Percentiles rank a stretch among this genome's conserved stretches.
phyloP scores from a whole-genome alignment of 2,797 vertebrate genomes.

The Halcyon badia region DNA sequence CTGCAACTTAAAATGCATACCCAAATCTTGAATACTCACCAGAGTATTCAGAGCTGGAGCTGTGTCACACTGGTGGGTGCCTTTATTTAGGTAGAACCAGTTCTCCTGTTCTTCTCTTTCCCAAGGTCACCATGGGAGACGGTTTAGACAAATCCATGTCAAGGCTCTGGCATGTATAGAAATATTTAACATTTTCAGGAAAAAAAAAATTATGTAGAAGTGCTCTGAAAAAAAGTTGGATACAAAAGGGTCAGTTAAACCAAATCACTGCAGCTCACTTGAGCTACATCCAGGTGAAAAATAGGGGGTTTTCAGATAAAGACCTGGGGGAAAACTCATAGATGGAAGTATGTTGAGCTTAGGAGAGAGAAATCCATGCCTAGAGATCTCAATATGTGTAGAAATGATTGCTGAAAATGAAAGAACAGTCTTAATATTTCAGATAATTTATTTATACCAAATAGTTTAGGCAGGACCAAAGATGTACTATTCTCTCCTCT shows the following conservation, averaged over 20 bases:
- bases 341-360: neutral
- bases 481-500: neutral
- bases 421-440: neutral
- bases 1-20: neutral
- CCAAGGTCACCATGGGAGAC: fast-evolving
- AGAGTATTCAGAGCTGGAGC: neutral
- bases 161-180: neutral
- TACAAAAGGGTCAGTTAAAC: neutral
- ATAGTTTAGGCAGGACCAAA: neutral
- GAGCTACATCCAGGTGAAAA: neutral
- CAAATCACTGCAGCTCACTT: neutral
- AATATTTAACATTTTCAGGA: neutral
- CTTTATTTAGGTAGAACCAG: neutral
- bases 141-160: fast-evolving
- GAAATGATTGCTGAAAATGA: neutral
- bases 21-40: neutral
- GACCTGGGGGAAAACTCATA: neutral
- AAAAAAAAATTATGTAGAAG: neutral
- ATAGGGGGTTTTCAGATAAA: neutral
- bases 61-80: neutral
- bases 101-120: neutral
- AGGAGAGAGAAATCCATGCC: neutral
- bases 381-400: fast-evolving
- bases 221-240: neutral
- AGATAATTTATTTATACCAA: neutral